A percentile compares a stretch with the other conserved stretches of the same genome.
These are phyloP conservation scores for Leptinotarsa haldemani DNA, from an alignment of 2,888 invertebrate species.

Conservation along the genomic window DNA sequence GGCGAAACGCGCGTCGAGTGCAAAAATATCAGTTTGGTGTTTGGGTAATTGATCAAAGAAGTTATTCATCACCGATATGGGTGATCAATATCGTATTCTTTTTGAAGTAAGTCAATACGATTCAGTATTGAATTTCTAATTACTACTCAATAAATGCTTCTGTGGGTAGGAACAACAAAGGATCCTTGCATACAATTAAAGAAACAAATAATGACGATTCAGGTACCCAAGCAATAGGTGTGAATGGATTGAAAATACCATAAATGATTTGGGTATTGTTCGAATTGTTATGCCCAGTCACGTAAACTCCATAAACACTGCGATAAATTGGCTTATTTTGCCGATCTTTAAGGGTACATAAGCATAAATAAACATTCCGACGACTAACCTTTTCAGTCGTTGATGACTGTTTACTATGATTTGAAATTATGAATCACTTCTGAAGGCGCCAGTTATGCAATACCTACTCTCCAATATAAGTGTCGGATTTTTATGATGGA, in stretches of 20 bases:
- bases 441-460: conserved; percentile 24
- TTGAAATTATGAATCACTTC: conserved; percentile 25
- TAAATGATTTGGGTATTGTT: conserved; percentile 15
- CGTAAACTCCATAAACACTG: conserved; percentile 32
- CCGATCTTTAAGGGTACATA: not conserved
- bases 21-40: too few relatives aligned
- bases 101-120: too few relatives aligned
- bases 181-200: not conserved
- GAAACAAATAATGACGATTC: conserved; percentile 1
- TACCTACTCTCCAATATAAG: not conserved
- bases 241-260: conserved; percentile 31
- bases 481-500: conserved; percentile 11
- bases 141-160: not conserved
- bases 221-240: conserved; percentile 21
- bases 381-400: not conserved
- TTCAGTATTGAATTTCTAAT: not conserved
- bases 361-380: not conserved
- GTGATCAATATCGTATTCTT: too few relatives aligned
- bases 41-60: too few relatives aligned
- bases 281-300: conserved; percentile 24
- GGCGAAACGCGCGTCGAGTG: too few relatives aligned
- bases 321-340: conserved; percentile 26
- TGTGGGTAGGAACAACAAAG: not conserved
- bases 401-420: conserved; percentile 1
- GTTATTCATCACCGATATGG: too few relatives aligned